phyloP scores from a whole-genome alignment of 2,888 invertebrate species.

The Anoplius nigerrimus region DNA sequence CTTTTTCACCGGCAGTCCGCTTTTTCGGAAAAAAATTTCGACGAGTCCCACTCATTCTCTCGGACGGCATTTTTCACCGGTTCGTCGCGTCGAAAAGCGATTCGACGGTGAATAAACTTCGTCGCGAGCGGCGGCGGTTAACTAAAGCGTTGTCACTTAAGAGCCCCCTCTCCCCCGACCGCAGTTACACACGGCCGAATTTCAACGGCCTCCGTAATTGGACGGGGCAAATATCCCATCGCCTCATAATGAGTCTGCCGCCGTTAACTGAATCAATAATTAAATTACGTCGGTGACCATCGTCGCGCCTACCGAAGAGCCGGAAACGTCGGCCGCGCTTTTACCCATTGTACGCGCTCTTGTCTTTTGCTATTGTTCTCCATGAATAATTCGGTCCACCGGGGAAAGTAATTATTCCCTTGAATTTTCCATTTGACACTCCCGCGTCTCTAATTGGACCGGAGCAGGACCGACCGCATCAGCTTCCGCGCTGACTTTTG shows the following conservation, averaged over 20 bases:
- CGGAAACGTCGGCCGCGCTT: constrained; percentile 20
- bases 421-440: constrained; percentile 45
- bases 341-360: constrained; percentile 21
- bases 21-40: neutral
- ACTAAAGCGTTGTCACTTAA: too few species aligned
- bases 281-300: constrained; percentile 21
- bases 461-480: constrained; percentile 18
- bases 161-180: neutral
- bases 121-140: neutral
- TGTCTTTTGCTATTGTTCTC: constrained; percentile 24
- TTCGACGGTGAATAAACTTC: too few species aligned
- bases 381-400: constrained; percentile 33
- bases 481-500: constrained; percentile 35
- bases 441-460: constrained; percentile 45
- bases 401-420: constrained; percentile 40
- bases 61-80: neutral
- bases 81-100: neutral
- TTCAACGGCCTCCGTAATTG: constrained; percentile 18
- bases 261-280: constrained; percentile 20
- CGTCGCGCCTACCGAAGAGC: constrained; percentile 3
- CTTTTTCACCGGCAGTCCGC: constrained; percentile 13
- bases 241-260: neutral
- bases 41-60: constrained; percentile 9
- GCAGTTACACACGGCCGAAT: too few species aligned
- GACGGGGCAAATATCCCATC: neutral